phyloP scores from a whole-genome alignment of 2,797 vertebrate species.

The Myioborus melanocephalus region DNA sequence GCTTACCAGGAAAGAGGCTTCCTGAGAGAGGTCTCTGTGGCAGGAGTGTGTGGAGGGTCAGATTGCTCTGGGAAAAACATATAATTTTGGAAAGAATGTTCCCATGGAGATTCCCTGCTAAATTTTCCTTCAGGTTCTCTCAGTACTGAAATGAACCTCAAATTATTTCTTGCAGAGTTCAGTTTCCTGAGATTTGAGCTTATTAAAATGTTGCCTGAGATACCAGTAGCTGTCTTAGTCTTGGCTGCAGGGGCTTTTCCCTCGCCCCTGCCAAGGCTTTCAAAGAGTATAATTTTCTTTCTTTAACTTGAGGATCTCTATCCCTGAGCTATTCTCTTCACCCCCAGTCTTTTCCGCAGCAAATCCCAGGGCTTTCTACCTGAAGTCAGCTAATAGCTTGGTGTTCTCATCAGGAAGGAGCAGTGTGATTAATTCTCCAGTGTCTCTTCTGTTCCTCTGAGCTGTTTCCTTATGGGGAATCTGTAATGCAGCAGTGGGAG shows the following conservation, averaged over 20 bases:
- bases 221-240: background rate
- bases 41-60: background rate
- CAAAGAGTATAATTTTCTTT: background rate
- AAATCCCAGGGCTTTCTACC: constrained; percentile 1
- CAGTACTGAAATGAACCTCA: constrained; percentile 5
- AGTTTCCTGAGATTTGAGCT: background rate
- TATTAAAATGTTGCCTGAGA: constrained; percentile 35
- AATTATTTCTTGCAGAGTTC: background rate
- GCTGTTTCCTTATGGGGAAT: background rate
- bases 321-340: background rate
- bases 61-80: background rate
- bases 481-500: background rate
- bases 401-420: constrained; percentile 5
- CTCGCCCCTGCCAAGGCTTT: background rate
- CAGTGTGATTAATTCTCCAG: constrained; percentile 1
- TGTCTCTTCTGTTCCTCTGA: background rate
- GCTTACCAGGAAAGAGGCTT: background rate
- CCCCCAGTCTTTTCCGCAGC: background rate
- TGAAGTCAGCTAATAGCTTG: background rate
- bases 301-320: background rate
- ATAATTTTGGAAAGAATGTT: background rate
- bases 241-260: constrained; percentile 13
- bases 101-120: background rate
- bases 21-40: background rate
- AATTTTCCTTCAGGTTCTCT: constrained; percentile 2